Evolutionary conservation across 92 coral and sea anemone species (phyloP).

Genomic region (Parazoanthus swiftii): DNA sequence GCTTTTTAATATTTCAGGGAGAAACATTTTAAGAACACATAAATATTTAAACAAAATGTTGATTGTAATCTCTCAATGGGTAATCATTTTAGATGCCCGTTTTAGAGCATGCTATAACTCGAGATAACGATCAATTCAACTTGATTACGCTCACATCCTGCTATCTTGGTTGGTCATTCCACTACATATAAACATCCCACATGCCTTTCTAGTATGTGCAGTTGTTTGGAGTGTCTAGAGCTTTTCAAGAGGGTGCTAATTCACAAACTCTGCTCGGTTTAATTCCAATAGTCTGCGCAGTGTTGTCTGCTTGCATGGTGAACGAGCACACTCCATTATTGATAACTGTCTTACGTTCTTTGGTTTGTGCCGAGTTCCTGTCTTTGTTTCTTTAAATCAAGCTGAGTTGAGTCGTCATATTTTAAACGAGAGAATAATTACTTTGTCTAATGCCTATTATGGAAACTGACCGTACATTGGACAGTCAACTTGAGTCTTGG

Average conservation of each 20-base stretch:
- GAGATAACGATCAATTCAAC: constrained; percentile 10
- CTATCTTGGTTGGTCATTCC: neutral
- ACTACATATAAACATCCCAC: neutral
- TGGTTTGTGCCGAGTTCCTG: constrained; percentile 1
- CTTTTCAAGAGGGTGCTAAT: constrained; percentile 21
- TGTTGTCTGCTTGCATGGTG: neutral
- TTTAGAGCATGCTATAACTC: neutral
- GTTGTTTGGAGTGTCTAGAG: constrained; percentile 8
- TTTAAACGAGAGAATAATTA: constrained; percentile 25
- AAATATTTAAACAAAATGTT: constrained; percentile 22
- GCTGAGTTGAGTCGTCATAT: constrained; percentile 24
- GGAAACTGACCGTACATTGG: neutral
- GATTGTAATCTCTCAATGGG: constrained; percentile 10
- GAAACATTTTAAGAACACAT: constrained; percentile 1
- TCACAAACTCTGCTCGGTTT: neutral
- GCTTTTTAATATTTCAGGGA: neutral
- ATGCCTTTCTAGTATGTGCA: neutral
- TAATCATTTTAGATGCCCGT: constrained; percentile 1
- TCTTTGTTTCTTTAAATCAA: constrained; percentile 30
- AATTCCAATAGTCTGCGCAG: neutral
- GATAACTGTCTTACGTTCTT: constrained; percentile 4
- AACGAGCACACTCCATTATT: constrained; percentile 26
- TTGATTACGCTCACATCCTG: neutral
- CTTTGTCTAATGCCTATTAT: constrained; percentile 8
- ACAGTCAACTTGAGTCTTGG: neutral